These are phyloP conservation scores for Hippocampus mohnikei DNA, from an alignment of 2,113 vertebrate genomes.

Conservation along the genomic window DNA sequence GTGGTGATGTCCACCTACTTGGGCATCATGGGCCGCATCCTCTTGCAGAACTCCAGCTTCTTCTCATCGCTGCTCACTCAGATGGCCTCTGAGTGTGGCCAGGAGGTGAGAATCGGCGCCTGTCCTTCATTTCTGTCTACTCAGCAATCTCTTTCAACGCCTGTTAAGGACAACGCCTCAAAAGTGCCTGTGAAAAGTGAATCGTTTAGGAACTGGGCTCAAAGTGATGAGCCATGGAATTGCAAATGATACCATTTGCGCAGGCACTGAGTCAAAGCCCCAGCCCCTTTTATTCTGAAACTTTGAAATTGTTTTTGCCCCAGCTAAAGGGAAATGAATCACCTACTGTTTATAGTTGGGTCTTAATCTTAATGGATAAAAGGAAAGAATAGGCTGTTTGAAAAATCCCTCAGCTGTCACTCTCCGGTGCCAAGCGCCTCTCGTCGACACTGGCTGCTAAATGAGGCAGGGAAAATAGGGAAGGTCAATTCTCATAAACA, in stretches of 20 bases:
- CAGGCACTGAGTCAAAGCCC: slow-evolving; percentile 9
- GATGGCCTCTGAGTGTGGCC: slow-evolving; percentile 84
- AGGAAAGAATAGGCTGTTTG: slow-evolving; percentile 14
- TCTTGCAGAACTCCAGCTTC: slow-evolving; percentile 89
- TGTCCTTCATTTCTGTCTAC: slow-evolving; percentile 39
- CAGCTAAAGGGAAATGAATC: slow-evolving; percentile 6
- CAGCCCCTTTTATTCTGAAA: slow-evolving; percentile 1
- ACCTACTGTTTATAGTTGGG: slow-evolving; percentile 9
- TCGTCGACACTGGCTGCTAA: slow-evolving; percentile 2
- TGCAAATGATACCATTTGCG: slow-evolving; percentile 30
- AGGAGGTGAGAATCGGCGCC: slow-evolving; percentile 78
- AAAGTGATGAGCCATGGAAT: slow-evolving; percentile 48
- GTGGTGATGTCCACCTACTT: slow-evolving; percentile 96
- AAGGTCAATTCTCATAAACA: slow-evolving; percentile 19
- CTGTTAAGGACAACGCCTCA: slow-evolving; percentile 13
- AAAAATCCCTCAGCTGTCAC: neutral
- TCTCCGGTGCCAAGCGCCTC: neutral
- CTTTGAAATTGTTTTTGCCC: slow-evolving; percentile 1
- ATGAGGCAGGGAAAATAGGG: slow-evolving; percentile 6
- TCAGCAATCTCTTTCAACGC: slow-evolving; percentile 31
- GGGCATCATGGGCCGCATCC: slow-evolving; percentile 86
- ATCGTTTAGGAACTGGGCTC: slow-evolving; percentile 28
- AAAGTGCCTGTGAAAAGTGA: slow-evolving; percentile 41
- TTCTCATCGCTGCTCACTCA: slow-evolving; percentile 90
- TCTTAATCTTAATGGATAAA: slow-evolving; percentile 17